Evolutionary conservation across 2,888 invertebrate species (phyloP), one percentile per base, ranked within the genome.

Genomic region (Xanthia icteritia): DNA sequence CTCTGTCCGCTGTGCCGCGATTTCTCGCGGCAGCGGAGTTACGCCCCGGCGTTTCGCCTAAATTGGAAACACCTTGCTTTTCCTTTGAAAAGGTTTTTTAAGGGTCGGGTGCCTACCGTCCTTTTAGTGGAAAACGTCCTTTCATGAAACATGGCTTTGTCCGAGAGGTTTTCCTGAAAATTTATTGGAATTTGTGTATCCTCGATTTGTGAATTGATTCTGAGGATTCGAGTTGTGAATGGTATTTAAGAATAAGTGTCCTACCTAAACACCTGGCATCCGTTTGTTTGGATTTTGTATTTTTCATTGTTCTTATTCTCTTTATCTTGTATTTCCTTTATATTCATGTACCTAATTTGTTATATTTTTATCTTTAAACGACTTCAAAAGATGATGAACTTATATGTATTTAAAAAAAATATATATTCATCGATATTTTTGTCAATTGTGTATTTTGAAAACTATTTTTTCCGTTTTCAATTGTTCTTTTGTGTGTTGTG

Each of bases 71-170:
- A 83, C 17, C 39, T 79, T 23, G 65, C 3, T 65, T 45, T 65
- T 64, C 27, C 27, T 58, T 17, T 13, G 23, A 66, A 69, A 66
- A 20, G 42, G 23, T 58, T 79, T 78, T 69, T n/a, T 64, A 61
- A 76, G 69, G 69, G 78, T 69, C 27, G n/a, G 15, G 15, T 76
- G 17, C 31, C 39, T 13, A 27, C 56, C 31, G 36, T 17, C 17
- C 42, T 5, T 60, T 72, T 56, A 48, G 8, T 66, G 11, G 20
- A 65, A 13, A 13, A 45, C 6, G 6, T 27, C 20, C 0, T 65
- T 66, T 45, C 27, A 23, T 5, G 15, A 68, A 60, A 11, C 20
- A 45, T 11, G 31, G 48, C 54, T 54, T 27, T 17, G 1, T 42
- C 23, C n/a, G 39, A 48, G 5, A 45, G 6, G 4, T 36, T 63